Conservation (phyloP, 2,113 vertebrate species). For the Capra hircus region DNA sequence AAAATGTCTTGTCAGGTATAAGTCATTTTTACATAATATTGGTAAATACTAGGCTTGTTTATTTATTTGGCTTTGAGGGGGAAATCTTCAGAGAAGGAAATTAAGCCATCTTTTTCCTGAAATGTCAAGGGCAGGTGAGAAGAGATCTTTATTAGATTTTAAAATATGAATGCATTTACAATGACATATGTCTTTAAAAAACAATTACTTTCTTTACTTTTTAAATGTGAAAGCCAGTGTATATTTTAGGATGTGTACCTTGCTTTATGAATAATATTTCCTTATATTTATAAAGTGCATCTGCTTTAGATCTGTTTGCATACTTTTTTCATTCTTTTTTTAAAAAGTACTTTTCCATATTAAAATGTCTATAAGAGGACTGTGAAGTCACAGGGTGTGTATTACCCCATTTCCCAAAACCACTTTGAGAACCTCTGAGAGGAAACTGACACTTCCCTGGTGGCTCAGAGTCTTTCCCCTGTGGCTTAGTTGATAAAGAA, state of each 20-base stretch:
- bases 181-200: background rate
- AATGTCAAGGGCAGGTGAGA: background rate
- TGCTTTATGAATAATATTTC: background rate
- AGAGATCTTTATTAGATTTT: background rate
- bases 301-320: background rate
- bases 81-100: slow-evolving; percentile 5
- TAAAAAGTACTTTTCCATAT: background rate
- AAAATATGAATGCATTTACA: background rate
- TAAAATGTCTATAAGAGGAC: background rate
- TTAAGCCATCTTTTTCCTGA: background rate
- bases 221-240: background rate
- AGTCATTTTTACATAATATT: background rate
- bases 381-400: background rate
- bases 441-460: background rate
- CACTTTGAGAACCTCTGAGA: background rate
- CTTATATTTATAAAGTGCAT: background rate
- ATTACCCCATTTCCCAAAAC: background rate
- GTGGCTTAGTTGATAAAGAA: background rate
- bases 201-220: background rate
- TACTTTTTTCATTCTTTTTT: background rate
- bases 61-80: background rate
- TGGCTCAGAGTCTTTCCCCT: background rate
- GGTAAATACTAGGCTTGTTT: background rate
- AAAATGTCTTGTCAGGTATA: background rate
- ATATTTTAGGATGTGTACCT: background rate